Evolutionary conservation across 2,113 vertebrate species (phyloP).

Genomic region (Phalacrocorax aristotelis): DNA sequence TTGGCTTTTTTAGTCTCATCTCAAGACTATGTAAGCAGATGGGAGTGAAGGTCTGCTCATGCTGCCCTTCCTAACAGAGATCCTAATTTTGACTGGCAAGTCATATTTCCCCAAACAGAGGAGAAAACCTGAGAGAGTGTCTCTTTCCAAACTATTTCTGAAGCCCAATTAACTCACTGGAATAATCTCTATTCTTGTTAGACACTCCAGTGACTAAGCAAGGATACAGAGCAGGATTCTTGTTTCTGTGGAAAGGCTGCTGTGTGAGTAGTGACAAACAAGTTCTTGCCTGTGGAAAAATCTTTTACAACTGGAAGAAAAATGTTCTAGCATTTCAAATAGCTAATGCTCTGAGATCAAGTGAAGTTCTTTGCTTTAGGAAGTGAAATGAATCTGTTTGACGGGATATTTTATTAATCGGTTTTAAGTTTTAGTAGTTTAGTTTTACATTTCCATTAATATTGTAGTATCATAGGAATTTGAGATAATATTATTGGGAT

Average conservation of each 20-base stretch:
- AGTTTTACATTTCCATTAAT: constrained; percentile 59
- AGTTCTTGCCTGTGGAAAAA: constrained; percentile 30
- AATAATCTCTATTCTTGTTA: neutral
- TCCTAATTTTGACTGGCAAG: constrained; percentile 18
- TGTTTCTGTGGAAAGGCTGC: neutral
- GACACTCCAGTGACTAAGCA: neutral
- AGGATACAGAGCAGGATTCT: neutral
- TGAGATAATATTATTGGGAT: constrained; percentile 24
- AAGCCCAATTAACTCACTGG: neutral
- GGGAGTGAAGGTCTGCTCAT: neutral
- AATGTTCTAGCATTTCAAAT: constrained; percentile 57
- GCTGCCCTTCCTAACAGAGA: neutral
- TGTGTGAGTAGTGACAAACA: constrained; percentile 30
- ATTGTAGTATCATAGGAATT: constrained; percentile 21
- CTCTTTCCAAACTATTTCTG: neutral
- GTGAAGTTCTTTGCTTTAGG: constrained; percentile 50
- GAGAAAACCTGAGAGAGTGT: neutral
- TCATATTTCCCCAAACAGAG: neutral
- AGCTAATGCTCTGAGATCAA: constrained; percentile 50
- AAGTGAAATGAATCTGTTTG: constrained; percentile 49
- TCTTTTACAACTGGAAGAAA: constrained; percentile 24
- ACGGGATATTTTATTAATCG: constrained; percentile 54
- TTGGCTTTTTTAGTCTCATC: neutral
- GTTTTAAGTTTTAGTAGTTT: constrained; percentile 51
- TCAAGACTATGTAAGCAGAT: neutral